Base-by-base conservation (phyloP, 2,113 vertebrate genomes). In the Hippocampus guttulatus region DNA sequence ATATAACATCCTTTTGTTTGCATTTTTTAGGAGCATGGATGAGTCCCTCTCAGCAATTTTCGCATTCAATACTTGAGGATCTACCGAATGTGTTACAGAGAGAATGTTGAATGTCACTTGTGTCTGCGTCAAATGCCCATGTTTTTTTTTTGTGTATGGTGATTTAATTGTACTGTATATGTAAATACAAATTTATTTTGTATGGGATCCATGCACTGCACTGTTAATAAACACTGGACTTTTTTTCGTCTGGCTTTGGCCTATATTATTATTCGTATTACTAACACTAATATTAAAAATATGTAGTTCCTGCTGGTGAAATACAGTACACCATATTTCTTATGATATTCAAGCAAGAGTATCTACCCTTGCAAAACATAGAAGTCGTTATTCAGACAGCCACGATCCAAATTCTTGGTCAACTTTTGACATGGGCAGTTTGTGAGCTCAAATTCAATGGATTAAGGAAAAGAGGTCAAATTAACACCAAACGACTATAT, bases 1-100 rank as follows among this genome's bases (percentile, higher is more conserved):
- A 41, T 7, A 33, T 43, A 41, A 25, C 3, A 9, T 33, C 58
- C 1, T 0, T 75, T 73, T 67, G 15, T 69, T 74, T 76, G 10
- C 82, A 16, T 83, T 64, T 84, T 83, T 70, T 64, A 91, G 89
- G 83, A 75, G 10, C 58, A 70, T 65, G 20, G 82, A 86, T 87
- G 77, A 66, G n/a, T 51, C 70, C 68, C 45, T 45, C 51, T 58
- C 61, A 25, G 33, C 25, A 71, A 33, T 11, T n/a, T 80, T 57
- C 25, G 5, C 62, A 67, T 20, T 23, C 58, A 69, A 66, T 83
- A 87, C 82, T 86, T 87, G 84, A 88, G 87, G 64, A 81, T 40
- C 7, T 70, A 2, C 33, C 72, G 77, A 85, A 82, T 85, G 74
- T 80, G 63, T 78, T 58, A 68, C 47, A 75, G 6, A 69, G 45